Evolutionary conservation across 2,113 vertebrate genomes (phyloP).

Genomic region (Cryptoleucopteryx plumbea): DNA sequence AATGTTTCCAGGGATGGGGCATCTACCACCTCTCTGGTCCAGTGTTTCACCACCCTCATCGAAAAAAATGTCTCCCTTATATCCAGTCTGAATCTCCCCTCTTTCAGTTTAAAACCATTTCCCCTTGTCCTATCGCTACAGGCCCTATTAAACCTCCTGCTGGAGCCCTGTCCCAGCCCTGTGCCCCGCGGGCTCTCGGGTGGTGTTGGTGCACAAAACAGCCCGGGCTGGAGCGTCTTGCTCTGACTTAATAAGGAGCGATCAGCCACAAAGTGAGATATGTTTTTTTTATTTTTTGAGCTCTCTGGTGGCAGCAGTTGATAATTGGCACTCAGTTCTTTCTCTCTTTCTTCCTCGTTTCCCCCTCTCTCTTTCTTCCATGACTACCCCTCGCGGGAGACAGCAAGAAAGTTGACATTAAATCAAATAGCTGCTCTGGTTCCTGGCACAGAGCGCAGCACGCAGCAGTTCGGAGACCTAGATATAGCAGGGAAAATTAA

Average conservation of each 20-base stretch:
- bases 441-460: background rate
- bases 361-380: slow-evolving; percentile 12
- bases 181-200: rapidly evolving
- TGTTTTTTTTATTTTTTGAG: background rate
- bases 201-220: background rate
- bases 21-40: background rate
- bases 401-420: slow-evolving; percentile 35
- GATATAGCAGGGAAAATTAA: slow-evolving; percentile 24
- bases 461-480: slow-evolving; percentile 18
- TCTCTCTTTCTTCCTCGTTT: background rate
- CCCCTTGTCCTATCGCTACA: background rate
- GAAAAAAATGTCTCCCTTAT: background rate
- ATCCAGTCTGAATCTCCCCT: background rate
- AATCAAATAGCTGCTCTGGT: slow-evolving; percentile 45
- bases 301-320: slow-evolving; percentile 37
- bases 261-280: slow-evolving; percentile 7
- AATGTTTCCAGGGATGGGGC: background rate
- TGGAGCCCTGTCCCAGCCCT: background rate
- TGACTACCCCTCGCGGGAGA: background rate
- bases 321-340: slow-evolving; percentile 14
- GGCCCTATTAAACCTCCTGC: rapidly evolving
- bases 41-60: background rate
- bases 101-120: background rate
- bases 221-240: background rate
- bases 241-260: slow-evolving; percentile 12